phyloP scores from a whole-genome alignment of 2,888 invertebrate genomes.

The Choristoneura rosaceana region DNA sequence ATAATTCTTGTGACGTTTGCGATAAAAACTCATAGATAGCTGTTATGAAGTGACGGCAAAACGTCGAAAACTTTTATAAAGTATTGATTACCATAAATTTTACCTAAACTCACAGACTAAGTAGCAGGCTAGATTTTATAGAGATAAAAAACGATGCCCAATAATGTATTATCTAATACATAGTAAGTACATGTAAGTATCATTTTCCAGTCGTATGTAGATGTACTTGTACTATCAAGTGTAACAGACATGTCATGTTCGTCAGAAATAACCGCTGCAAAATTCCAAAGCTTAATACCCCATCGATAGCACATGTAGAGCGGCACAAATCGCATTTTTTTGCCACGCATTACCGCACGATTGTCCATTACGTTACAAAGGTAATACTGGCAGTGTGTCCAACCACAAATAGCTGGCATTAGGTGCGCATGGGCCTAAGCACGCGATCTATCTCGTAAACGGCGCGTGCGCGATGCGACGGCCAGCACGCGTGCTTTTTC shows the following conservation, averaged over 20 bases:
- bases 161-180: no score
- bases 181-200: no score
- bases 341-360: slow-evolving; percentile 46
- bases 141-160: no score
- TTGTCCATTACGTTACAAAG: slow-evolving; percentile 52
- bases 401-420: slow-evolving; percentile 75
- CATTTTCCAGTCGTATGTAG: no score
- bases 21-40: no score
- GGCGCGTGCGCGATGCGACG: slow-evolving; percentile 39
- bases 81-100: no score
- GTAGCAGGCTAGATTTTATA: no score
- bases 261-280: neutral
- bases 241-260: neutral
- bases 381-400: slow-evolving; percentile 56
- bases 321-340: slow-evolving; percentile 39
- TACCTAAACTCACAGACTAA: no score
- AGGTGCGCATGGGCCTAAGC: slow-evolving; percentile 61
- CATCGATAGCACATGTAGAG: slow-evolving; percentile 33
- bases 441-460: slow-evolving; percentile 66
- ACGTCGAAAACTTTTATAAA: no score
- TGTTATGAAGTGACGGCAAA: no score
- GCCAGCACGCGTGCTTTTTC: neutral
- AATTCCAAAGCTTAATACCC: slow-evolving; percentile 36
- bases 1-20: no score
- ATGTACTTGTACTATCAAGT: neutral